Evolutionary conservation across 2,888 invertebrate species (phyloP).

Genomic region (Sphaerophoria rueppellii): DNA sequence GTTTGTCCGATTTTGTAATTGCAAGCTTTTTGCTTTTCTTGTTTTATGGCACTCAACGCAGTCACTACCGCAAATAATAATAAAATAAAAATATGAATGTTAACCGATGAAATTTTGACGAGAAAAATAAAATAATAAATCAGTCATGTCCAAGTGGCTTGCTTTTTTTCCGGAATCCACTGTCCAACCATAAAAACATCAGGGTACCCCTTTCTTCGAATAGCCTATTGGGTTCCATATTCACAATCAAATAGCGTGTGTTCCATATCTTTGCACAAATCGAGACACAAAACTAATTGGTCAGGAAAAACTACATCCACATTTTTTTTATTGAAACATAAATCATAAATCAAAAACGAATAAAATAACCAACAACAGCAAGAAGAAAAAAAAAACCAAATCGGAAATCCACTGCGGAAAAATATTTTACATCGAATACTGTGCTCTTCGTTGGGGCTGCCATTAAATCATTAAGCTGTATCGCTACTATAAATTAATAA

Average conservation of each 20-base stretch:
- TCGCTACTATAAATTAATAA: conserved; percentile 69
- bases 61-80: too few species aligned
- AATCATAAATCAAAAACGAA: conserved; percentile 40
- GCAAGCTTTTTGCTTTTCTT: too few species aligned
- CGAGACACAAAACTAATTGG: conserved; percentile 47
- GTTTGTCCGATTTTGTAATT: too few species aligned
- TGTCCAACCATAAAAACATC: too few species aligned
- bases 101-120: too few species aligned
- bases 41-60: too few species aligned
- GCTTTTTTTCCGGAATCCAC: too few species aligned
- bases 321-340: conserved; percentile 22
- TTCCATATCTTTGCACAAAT: conserved; percentile 1
- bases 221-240: too few species aligned
- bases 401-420: conserved; percentile 30
- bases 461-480: conserved; percentile 66
- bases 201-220: too few species aligned
- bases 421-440: conserved; percentile 36
- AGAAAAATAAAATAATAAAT: too few species aligned
- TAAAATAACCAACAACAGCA: neutral
- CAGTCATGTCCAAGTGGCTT: too few species aligned
- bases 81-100: too few species aligned
- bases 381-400: neutral
- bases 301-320: conserved; percentile 42
- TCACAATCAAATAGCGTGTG: conserved; percentile 30
- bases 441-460: conserved; percentile 33